These are phyloP conservation scores for Melanchra persicariae DNA, from an alignment of 2,888 invertebrate species.

Conservation along the genomic window DNA sequence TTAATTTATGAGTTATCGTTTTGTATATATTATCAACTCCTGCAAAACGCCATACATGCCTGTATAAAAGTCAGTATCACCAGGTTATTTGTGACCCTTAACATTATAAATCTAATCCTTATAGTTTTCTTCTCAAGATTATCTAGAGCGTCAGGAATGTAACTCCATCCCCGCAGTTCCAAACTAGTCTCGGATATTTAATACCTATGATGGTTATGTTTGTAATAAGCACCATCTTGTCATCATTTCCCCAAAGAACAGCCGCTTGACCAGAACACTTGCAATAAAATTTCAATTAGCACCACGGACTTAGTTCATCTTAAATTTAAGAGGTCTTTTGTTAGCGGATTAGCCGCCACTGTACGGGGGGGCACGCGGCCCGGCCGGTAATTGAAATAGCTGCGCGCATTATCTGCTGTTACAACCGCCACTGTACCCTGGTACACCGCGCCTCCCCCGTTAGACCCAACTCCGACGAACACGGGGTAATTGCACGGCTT, in stretches of 20 bases:
- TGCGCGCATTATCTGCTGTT: conserved; percentile 76
- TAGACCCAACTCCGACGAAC: neutral
- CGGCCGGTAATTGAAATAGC: conserved; percentile 80
- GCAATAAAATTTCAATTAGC: conserved; percentile 84
- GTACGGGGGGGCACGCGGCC: conserved; percentile 71
- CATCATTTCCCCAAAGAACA: conserved; percentile 49
- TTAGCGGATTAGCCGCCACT: conserved; percentile 80
- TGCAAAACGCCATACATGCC: too few species aligned
- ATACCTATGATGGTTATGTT: neutral
- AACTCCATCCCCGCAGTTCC: neutral
- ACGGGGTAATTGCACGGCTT: conserved; percentile 16
- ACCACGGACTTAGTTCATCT: conserved; percentile 69
- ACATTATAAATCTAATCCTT: neutral
- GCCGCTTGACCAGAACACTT: conserved; percentile 69
- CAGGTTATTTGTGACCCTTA: neutral
- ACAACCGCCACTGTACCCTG: conserved; percentile 61
- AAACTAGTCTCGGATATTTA: neutral
- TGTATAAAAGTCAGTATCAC: too few species aligned
- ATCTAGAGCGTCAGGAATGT: neutral
- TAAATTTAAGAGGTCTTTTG: conserved; percentile 79
- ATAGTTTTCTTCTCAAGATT: neutral
- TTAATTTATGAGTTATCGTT: neutral
- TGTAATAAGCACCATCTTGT: conserved; percentile 32
- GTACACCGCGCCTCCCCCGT: conserved; percentile 15
- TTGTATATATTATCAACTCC: neutral